Percentiles rank a stretch among this genome's conserved stretches.
These are phyloP conservation scores for Propsilocerus akamusi DNA, from an alignment of 1,140 invertebrate species.

Conservation along the genomic window DNA sequence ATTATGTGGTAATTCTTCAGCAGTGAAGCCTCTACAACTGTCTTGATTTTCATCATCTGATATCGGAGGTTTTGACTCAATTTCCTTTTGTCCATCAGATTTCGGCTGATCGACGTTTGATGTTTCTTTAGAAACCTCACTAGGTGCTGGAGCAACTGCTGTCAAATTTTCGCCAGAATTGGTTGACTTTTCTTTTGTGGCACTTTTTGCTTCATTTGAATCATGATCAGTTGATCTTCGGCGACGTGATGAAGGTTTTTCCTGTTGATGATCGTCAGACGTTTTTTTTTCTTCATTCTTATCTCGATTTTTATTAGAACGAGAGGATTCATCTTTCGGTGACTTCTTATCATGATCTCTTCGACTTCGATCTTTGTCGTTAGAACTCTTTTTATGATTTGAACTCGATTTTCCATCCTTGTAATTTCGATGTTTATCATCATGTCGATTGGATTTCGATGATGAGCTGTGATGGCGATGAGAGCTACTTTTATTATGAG, in stretches of 20 bases:
- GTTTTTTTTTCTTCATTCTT: conserved; percentile 27
- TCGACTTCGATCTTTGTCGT: conserved; percentile 25
- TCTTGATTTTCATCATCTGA: not conserved
- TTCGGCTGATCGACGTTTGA: too few relatives aligned
- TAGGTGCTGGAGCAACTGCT: not conserved
- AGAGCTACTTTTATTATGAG: conserved; percentile 8
- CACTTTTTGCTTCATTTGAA: conserved; percentile 29
- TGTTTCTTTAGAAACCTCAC: not conserved
- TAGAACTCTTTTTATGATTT: conserved; percentile 16
- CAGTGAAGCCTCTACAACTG: not conserved
- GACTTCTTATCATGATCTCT: conserved; percentile 17
- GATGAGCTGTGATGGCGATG: conserved; percentile 6
- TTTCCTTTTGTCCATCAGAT: too few relatives aligned
- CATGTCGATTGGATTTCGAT: conserved; percentile 12
- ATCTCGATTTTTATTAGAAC: conserved; percentile 22
- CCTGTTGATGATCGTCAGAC: conserved; percentile 32
- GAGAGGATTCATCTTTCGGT: conserved; percentile 9
- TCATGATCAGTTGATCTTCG: conserved; percentile 34
- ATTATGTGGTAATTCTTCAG: not conserved
- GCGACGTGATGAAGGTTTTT: conserved; percentile 17
- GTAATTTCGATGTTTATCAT: conserved; percentile 15
- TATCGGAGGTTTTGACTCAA: not conserved
- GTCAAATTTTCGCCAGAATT: not conserved
- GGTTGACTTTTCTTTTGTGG: not conserved
- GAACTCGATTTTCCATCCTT: conserved; percentile 18